These are phyloP conservation scores for Drosophila albomicans DNA, from an alignment of 1,140 invertebrate genomes.

Conservation along the genomic window DNA sequence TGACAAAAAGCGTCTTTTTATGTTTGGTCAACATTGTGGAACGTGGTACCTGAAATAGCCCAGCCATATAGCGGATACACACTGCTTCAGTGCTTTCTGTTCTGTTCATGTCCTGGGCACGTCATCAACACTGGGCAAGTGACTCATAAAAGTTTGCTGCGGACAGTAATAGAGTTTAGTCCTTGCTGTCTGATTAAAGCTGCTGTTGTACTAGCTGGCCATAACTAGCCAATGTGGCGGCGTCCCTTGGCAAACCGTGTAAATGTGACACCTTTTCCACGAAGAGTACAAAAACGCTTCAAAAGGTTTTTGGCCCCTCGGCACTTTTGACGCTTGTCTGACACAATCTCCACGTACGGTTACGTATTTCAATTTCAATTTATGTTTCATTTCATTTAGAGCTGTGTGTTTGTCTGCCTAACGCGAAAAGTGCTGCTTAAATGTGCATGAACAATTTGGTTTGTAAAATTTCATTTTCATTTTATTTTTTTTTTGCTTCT, in stretches of 20 bases:
- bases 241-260: neutral
- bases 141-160: slow-evolving; percentile 58
- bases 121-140: slow-evolving; percentile 52
- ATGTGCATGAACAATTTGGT: slow-evolving; percentile 80
- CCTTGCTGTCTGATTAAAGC: slow-evolving; percentile 59
- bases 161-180: slow-evolving; percentile 22
- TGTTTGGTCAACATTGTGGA: slow-evolving; percentile 72
- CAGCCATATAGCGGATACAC: neutral
- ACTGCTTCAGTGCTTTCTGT: neutral
- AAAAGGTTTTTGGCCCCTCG: slow-evolving; percentile 35
- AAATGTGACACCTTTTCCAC: slow-evolving; percentile 53
- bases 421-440: slow-evolving; percentile 75
- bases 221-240: slow-evolving; percentile 43
- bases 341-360: neutral
- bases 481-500: slow-evolving; percentile 24
- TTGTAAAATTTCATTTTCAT: slow-evolving; percentile 81
- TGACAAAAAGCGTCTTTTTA: slow-evolving; percentile 52
- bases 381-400: slow-evolving; percentile 10
- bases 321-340: slow-evolving; percentile 23
- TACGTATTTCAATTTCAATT: slow-evolving; percentile 28
- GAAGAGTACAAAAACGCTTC: slow-evolving; percentile 35
- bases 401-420: slow-evolving; percentile 37
- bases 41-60: slow-evolving; percentile 25
- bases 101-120: slow-evolving; percentile 26
- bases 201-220: slow-evolving; percentile 17